Percentiles rank a stretch among this genome's conserved stretches.
Conservation (phyloP, 2,797 vertebrate genomes). For the Notolabrus celidotus region DNA sequence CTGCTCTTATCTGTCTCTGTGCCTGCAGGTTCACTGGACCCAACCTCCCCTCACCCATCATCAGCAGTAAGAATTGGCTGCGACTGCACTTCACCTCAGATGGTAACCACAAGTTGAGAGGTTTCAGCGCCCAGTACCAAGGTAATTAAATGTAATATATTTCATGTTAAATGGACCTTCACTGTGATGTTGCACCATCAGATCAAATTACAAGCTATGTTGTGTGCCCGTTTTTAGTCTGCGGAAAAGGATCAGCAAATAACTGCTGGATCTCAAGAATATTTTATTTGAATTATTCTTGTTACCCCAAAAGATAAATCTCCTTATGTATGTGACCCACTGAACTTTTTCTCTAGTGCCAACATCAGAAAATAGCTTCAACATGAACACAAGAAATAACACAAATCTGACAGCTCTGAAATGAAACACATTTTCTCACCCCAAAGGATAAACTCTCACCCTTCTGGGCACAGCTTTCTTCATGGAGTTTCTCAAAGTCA, state of each 20-base stretch:
- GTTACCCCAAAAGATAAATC: neutral
- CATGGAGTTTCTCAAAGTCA: neutral
- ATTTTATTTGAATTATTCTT: constrained; percentile 6
- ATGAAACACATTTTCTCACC: neutral
- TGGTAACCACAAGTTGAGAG: constrained; percentile 95
- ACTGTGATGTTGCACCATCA: neutral
- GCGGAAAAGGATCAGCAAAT: neutral
- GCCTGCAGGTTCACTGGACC: constrained; percentile 94
- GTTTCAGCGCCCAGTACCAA: constrained; percentile 98
- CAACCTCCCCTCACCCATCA: constrained; percentile 95
- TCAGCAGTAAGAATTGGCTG: constrained; percentile 99
- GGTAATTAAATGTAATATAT: constrained; percentile 79
- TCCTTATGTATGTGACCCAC: neutral
- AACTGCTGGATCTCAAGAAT: neutral
- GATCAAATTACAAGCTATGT: neutral
- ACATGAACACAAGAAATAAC: neutral
- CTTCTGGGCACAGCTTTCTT: neutral
- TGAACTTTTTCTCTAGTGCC: neutral
- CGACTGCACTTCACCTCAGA: constrained; percentile 96
- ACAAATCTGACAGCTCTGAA: neutral
- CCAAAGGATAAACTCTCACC: neutral
- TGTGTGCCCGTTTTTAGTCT: neutral
- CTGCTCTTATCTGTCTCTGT: constrained; percentile 4
- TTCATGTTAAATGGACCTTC: neutral
- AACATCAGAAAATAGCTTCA: neutral